These are phyloP conservation scores for Tinea semifulvella DNA, from an alignment of 2,888 invertebrate species.

Conservation along the genomic window DNA sequence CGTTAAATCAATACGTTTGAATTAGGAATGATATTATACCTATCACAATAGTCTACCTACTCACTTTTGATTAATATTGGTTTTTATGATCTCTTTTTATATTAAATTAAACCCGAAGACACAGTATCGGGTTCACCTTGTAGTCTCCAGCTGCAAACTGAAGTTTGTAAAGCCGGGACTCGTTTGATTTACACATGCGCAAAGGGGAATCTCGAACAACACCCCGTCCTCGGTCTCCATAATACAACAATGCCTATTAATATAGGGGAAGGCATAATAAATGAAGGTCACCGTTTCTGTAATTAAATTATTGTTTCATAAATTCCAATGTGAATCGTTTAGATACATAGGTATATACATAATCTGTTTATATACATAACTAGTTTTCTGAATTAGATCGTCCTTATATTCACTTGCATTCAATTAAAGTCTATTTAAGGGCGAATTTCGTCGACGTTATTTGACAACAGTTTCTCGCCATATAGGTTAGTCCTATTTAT, in stretches of 20 bases:
- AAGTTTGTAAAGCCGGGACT: slow-evolving; percentile 33
- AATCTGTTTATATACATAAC: no score
- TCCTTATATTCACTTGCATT: no score
- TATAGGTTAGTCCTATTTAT: no score
- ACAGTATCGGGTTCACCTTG: slow-evolving; percentile 22
- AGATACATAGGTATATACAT: no score
- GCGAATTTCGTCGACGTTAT: no score
- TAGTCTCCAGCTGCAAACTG: slow-evolving; percentile 47
- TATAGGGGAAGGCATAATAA: slow-evolving; percentile 1
- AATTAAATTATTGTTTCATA: background rate
- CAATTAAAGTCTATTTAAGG: no score
- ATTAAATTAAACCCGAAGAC: background rate
- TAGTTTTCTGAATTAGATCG: no score
- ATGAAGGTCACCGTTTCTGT: background rate
- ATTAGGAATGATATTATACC: no score
- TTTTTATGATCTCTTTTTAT: slow-evolving; percentile 1
- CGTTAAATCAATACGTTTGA: no score
- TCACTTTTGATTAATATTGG: slow-evolving; percentile 8
- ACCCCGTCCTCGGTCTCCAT: background rate
- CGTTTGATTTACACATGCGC: slow-evolving; percentile 56
- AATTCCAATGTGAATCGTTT: no score
- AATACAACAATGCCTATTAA: slow-evolving; percentile 4
- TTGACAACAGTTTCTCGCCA: no score
- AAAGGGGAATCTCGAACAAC: slow-evolving; percentile 20
- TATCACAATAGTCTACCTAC: background rate